Conservation (phyloP, 2,113 vertebrate genomes). For the Phyllostomus discolor region DNA sequence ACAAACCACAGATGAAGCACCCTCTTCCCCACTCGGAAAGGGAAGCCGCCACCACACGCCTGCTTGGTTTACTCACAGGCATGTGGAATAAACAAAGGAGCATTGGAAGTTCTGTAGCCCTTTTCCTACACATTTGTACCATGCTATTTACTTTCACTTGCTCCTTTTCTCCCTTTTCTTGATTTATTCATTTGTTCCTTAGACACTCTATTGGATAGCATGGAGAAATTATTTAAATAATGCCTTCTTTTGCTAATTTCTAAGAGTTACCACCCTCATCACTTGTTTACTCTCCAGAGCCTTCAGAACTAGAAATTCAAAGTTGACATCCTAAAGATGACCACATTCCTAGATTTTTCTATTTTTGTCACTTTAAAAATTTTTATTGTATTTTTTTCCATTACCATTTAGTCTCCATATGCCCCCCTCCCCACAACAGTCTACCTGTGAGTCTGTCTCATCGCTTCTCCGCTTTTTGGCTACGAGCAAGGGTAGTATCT, state of each 20-base stretch:
- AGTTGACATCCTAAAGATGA: not conserved
- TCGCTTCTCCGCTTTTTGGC: no score
- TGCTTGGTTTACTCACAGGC: not conserved
- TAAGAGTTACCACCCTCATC: not conserved
- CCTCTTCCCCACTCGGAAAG: not conserved
- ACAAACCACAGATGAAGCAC: not conserved
- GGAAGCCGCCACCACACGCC: no score
- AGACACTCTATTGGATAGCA: not conserved
- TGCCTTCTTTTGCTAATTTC: not conserved
- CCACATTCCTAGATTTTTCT: not conserved
- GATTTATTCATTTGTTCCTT: not conserved
- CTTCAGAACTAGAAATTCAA: not conserved
- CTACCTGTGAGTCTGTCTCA: no score
- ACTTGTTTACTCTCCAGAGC: not conserved
- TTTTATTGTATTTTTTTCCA: no score
- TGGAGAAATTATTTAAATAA: not conserved
- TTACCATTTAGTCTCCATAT: no score
- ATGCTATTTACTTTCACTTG: not conserved
- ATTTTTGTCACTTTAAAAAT: not conserved
- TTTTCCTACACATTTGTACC: not conserved
- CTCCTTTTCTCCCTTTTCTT: not conserved
- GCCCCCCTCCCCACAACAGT: no score
- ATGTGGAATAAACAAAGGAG: not conserved
- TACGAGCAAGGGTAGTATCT: no score
- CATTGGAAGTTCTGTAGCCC: not conserved